Base-by-base conservation (phyloP, 2,888 invertebrate genomes). In the Tachystola acroxantha region DNA sequence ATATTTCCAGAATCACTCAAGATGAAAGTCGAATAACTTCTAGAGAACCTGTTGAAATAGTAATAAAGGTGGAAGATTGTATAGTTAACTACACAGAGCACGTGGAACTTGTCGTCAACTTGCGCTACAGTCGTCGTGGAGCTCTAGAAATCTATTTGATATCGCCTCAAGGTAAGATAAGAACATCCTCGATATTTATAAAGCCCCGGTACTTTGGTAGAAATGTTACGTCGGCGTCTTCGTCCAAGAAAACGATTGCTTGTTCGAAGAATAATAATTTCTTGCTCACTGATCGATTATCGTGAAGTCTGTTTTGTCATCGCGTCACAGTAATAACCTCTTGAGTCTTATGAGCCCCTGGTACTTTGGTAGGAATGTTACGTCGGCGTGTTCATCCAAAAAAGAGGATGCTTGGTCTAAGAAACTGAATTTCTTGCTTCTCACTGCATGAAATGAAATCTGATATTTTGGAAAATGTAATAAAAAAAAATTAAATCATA, bases 61-160 rank as follows among this genome's bases (percentile, higher is more conserved):
- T 52, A 29, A 89, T 95, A 50, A 40, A 72, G 16, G 89, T 90
- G 1, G 70, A 81, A 32, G 89, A 87, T 16, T 94, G 94, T 60
- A 53, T 57, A 22, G 79, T 96, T 10, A 89, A 89, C 43, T 94
- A 88, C 72, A 70, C 97, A 50, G 97, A 98, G 70, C 97, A 97
- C 68, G 92, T 96, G 1, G 93, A 96, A 77, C 66, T 96, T n/a
- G 78, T 89, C 41, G 78, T 92, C 2, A 92, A 90, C 57, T 88
- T 96, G 42, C 81, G 87, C 25, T 94, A 95, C 67, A 89, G 89
- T 7, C 76, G 89, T 14, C 89, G 97, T 35, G 97, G 97, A 10
- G 91, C 91, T 40, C 74, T 97, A 19, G 89, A 93, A 58, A 90
- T 96, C 28, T 88, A 89, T 53, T 79, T 97, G 40, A 89, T 89